Percentiles rank a stretch among this genome's conserved stretches.
Evolutionary conservation across 2,888 invertebrate genomes (phyloP).

Genomic region (Apamea monoglypha): DNA sequence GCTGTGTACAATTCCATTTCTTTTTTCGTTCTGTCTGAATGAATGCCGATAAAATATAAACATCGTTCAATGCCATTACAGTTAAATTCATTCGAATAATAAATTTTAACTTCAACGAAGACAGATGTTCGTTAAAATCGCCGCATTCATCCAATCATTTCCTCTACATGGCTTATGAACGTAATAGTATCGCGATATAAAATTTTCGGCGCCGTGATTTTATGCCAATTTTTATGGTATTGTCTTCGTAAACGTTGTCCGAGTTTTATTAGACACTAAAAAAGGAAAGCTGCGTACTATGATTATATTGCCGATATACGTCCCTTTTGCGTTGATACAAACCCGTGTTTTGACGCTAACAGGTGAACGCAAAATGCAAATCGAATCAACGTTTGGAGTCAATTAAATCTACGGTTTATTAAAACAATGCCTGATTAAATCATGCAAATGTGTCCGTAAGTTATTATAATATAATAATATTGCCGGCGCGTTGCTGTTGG

Average conservation of each 20-base stretch:
- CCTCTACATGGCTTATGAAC: constrained; percentile 80
- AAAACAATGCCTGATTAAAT: constrained; percentile 71
- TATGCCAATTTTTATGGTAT: constrained; percentile 88
- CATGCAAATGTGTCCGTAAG: constrained; percentile 71
- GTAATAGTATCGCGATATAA: constrained; percentile 82
- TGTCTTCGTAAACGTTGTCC: constrained; percentile 88
- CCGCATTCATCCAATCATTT: constrained; percentile 78
- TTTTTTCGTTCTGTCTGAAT: constrained; percentile 36
- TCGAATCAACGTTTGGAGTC: constrained; percentile 48
- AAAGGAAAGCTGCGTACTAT: constrained; percentile 70
- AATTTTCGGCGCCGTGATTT: constrained; percentile 86
- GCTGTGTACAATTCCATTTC: constrained; percentile 25
- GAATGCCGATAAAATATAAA: constrained; percentile 48
- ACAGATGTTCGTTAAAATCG: constrained; percentile 69
- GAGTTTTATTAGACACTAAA: constrained; percentile 84
- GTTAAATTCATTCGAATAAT: constrained; percentile 56
- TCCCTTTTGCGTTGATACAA: constrained; percentile 44
- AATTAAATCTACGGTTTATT: constrained; percentile 63
- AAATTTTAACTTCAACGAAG: constrained; percentile 52
- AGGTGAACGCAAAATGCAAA: constrained; percentile 63
- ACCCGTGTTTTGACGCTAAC: constrained; percentile 46
- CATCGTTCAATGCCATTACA: constrained; percentile 50
- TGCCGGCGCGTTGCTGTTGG: constrained; percentile 68
- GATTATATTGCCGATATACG: constrained; percentile 72
- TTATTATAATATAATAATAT: constrained; percentile 75